Conservation (phyloP, 2,113 vertebrate species). For the Oreotrochilus melanogaster region DNA sequence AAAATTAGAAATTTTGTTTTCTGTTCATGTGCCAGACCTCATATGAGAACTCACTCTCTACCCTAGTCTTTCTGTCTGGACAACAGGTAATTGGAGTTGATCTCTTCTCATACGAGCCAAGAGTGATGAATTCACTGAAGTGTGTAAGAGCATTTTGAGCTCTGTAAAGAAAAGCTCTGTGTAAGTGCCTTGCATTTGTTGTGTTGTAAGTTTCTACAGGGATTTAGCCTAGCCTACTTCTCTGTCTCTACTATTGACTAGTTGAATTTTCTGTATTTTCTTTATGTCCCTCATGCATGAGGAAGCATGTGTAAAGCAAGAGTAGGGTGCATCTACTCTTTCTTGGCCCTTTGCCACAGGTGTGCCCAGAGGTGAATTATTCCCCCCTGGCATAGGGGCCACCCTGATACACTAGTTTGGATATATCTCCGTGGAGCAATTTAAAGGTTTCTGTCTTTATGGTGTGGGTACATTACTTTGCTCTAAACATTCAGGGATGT, state of each 20-base stretch:
- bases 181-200: background rate
- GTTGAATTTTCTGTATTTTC: background rate
- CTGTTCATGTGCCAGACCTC: background rate
- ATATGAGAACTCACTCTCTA: background rate
- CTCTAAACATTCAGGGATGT: background rate
- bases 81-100: background rate
- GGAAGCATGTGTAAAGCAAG: background rate
- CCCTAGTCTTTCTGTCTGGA: background rate
- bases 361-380: background rate
- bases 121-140: background rate
- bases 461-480: background rate
- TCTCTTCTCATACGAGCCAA: background rate
- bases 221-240: background rate
- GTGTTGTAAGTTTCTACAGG: background rate
- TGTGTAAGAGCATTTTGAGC: background rate
- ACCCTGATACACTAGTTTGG: background rate
- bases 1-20: background rate
- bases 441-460: background rate
- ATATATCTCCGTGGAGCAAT: background rate
- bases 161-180: background rate
- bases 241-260: background rate
- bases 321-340: background rate
- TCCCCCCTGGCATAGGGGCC: rapidly evolving
- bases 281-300: background rate
- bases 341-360: background rate